phyloP scores from a whole-genome alignment of 2,797 vertebrate species.

The Eidolon dupreanum region DNA sequence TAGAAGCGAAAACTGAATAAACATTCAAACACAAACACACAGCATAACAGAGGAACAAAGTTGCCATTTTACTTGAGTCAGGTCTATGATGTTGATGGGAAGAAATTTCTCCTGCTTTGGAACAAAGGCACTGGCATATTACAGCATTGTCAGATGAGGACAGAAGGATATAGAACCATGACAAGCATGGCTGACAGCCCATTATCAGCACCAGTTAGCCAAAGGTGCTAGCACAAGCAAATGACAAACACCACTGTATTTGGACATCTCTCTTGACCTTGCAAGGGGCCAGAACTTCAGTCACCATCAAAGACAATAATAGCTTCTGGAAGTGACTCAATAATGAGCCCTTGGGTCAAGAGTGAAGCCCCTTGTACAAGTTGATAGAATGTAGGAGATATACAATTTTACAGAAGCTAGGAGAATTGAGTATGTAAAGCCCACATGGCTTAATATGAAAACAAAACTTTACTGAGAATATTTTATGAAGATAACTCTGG shows the following conservation, averaged over 20 bases:
- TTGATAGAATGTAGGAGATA: neutral
- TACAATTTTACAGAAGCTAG: neutral
- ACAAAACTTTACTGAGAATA: neutral
- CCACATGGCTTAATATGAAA: neutral
- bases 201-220: too few species aligned
- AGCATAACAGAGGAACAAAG: neutral
- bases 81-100: neutral
- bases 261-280: neutral
- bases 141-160: neutral
- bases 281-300: neutral
- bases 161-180: neutral
- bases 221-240: neutral
- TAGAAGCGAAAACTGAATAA: neutral
- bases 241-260: fast-evolving
- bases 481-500: neutral
- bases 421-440: neutral
- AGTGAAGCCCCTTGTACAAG: neutral
- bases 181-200: neutral
- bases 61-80: neutral
- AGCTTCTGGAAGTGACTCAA: neutral
- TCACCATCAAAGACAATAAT: neutral
- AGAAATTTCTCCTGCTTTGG: neutral
- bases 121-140: neutral
- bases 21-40: neutral
- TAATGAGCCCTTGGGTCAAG: neutral